Base-by-base conservation (phyloP, 2,797 vertebrate species). In the Lithobates sylvaticus region DNA sequence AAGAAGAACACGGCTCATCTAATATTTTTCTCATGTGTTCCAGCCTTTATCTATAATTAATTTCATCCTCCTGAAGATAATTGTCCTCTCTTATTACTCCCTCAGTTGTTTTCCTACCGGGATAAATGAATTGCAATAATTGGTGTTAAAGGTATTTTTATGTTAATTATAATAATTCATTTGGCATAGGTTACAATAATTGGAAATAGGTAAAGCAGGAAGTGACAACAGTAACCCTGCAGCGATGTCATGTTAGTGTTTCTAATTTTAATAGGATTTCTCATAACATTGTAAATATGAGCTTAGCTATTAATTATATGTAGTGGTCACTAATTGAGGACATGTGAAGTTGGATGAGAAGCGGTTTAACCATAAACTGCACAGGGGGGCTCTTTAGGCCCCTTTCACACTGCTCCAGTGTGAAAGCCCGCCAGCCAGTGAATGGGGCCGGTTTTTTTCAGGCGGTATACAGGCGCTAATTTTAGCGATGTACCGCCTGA, bases 71-170 rank as follows among this genome's bases (percentile, higher is more conserved):
- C 54, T 23, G 54, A 61, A 61, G 18, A 61, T 61, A 61, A 61
- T 61, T 61, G 54, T 61, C 54, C 21, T 21, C 54, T 61, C 54
- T 23, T 61, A 61, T 23, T 61, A 61, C 21, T 61, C 21, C 54
- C 54, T 18, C 5, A 61, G 6, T 61, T 61, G 54, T 61, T 61
- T 61, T 61, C 21, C 21, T 61, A 61, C 54, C 54, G 21, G 54
- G 21, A 61, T 61, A 61, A 61, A 61, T 61, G 54, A 61, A 61
- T 23, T 23, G 54, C 54, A 61, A 23, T 71, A 21, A 71, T 71
- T 71, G 69, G 36, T 71, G 29, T 71, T 71, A 71, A 21, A 71
- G 69, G 69, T 71, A 36, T 36, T 71, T 34, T 71, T 36, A 36
- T 21, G 69, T 71, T 71, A 71, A 71, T 71, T 34, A 71, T 34